phyloP scores from a whole-genome alignment of 1,140 invertebrate genomes.

The Drosophila malerkotliana region DNA sequence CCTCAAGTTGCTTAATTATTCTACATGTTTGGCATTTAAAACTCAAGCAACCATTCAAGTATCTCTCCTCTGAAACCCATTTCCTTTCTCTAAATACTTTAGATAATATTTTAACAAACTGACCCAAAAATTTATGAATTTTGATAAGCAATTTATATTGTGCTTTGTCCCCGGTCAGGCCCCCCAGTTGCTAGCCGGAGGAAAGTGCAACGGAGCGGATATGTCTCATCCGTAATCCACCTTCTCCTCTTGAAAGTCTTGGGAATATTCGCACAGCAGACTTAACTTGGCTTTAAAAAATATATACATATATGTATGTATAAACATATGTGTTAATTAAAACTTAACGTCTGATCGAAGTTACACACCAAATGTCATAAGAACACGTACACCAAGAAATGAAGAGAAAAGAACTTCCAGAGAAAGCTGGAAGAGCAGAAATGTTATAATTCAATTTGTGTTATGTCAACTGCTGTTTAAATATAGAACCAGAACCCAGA shows the following conservation, averaged over 20 bases:
- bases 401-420: neutral
- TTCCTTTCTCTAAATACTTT: too few species aligned
- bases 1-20: too few species aligned
- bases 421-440: constrained; percentile 17
- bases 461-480: constrained; percentile 56
- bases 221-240: neutral
- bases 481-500: constrained; percentile 17
- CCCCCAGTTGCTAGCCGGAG: neutral
- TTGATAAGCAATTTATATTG: too few species aligned
- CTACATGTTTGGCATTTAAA: too few species aligned
- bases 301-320: too few species aligned
- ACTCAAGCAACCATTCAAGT: too few species aligned
- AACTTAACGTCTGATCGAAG: constrained; percentile 68
- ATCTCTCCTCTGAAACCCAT: too few species aligned
- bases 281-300: too few species aligned
- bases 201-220: constrained; percentile 19
- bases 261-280: constrained; percentile 2
- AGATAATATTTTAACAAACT: too few species aligned
- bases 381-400: constrained; percentile 6
- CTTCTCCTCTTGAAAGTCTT: neutral
- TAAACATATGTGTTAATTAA: constrained; percentile 69
- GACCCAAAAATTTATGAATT: too few species aligned
- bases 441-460: constrained; percentile 73
- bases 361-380: constrained; percentile 42
- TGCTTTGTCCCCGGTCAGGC: neutral